Evolutionary conservation across 2,888 invertebrate species (phyloP).

Genomic region (Lucinisca nassula): DNA sequence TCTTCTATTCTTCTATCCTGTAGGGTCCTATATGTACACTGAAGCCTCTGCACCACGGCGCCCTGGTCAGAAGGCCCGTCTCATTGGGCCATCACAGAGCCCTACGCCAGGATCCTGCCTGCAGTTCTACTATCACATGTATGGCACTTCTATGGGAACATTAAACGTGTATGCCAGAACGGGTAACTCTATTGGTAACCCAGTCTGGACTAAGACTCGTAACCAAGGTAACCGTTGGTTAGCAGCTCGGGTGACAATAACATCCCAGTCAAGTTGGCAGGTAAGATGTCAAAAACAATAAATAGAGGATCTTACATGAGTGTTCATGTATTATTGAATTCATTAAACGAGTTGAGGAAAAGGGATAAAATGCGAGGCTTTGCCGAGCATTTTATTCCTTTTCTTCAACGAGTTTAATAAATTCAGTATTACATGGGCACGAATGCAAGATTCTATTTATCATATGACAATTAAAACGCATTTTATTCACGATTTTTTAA

Average conservation of each 20-base stretch:
- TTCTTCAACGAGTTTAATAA: too few relatives aligned
- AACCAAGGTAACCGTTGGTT: conserved; percentile 80
- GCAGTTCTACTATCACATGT: conserved; percentile 81
- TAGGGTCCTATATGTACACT: conserved; percentile 79
- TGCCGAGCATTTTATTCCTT: too few relatives aligned
- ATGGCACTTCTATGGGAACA: conserved; percentile 75
- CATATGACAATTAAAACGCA: too few relatives aligned
- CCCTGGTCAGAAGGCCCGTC: conserved; percentile 71
- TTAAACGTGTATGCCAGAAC: conserved; percentile 71
- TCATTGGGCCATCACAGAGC: conserved; percentile 58
- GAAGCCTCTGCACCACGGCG: conserved; percentile 71
- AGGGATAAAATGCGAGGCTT: too few relatives aligned
- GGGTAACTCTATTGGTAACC: conserved; percentile 60
- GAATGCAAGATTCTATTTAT: too few relatives aligned
- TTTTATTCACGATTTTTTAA: too few relatives aligned
- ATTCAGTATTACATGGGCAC: too few relatives aligned
- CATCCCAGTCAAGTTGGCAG: conserved; percentile 74
- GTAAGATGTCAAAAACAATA: too few relatives aligned
- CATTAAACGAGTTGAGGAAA: too few relatives aligned
- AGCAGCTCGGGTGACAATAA: conserved; percentile 74
- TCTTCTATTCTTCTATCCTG: background rate
- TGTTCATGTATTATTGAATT: too few relatives aligned
- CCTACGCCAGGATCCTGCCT: conserved; percentile 73
- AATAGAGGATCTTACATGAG: too few relatives aligned
- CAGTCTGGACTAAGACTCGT: conserved; percentile 64